Percentiles rank a stretch among this genome's conserved stretches.
Conservation (phyloP, 2,113 vertebrate genomes). For the Psilopsiagon aymara region DNA sequence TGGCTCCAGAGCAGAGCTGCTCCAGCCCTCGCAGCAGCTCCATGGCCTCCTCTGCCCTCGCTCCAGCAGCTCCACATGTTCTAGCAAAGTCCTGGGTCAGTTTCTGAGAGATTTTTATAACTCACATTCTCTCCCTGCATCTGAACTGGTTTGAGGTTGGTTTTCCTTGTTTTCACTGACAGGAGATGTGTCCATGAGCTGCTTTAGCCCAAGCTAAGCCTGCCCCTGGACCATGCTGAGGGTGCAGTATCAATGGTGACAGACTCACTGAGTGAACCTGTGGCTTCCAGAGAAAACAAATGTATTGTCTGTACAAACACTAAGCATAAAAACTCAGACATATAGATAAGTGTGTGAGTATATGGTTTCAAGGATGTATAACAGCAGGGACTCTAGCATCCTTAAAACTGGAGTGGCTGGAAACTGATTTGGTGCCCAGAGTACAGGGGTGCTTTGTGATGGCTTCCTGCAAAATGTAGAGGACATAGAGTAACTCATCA, state of each 20-base stretch:
- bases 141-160: not conserved
- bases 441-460: not conserved
- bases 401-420: not conserved
- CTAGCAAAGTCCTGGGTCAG: not conserved
- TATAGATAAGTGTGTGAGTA: not conserved
- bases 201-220: not conserved
- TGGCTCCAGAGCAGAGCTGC: not conserved
- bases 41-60: accelerated
- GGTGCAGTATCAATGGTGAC: accelerated
- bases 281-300: not conserved
- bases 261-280: not conserved
- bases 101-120: not conserved
- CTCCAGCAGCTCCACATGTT: not conserved
- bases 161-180: not conserved
- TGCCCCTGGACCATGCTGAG: not conserved
- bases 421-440: not conserved
- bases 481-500: not conserved
- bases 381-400: not conserved
- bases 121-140: not conserved
- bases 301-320: not conserved
- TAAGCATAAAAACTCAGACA: not conserved
- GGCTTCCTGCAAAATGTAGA: not conserved
- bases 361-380: not conserved
- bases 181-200: not conserved
- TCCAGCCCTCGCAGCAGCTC: not conserved